These are phyloP conservation scores for Chalcis sispes DNA, from an alignment of 2,888 invertebrate species.

Conservation along the genomic window DNA sequence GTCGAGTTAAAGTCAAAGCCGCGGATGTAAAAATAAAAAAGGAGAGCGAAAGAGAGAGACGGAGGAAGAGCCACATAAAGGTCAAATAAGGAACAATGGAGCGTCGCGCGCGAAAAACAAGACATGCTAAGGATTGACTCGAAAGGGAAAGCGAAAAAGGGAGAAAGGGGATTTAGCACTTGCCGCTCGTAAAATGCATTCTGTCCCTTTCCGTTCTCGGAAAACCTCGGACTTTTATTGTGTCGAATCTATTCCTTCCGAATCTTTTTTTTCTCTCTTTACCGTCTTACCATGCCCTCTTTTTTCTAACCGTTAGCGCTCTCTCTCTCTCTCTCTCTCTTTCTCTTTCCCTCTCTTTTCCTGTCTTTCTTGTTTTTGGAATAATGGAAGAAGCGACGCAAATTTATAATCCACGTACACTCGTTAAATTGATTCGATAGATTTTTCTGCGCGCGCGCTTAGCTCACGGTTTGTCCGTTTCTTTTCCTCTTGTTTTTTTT, in stretches of 20 bases:
- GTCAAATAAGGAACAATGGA: too few species aligned
- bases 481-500: not conserved
- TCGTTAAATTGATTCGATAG: conserved; percentile 75
- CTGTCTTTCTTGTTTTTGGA: conserved; percentile 48
- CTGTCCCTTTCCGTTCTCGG: conserved; percentile 64
- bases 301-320: conserved; percentile 36
- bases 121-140: not conserved
- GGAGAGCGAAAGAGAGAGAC: too few species aligned
- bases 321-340: conserved; percentile 47
- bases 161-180: conserved; percentile 61
- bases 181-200: conserved; percentile 71
- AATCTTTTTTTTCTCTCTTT: conserved; percentile 44
- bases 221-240: conserved; percentile 53
- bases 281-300: conserved; percentile 9
- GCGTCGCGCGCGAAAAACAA: not conserved
- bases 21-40: too few species aligned
- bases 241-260: too few species aligned
- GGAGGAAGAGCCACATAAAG: too few species aligned
- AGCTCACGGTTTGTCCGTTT: conserved; percentile 62
- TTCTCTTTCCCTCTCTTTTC: too few species aligned
- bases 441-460: conserved; percentile 71
- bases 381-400: conserved; percentile 64
- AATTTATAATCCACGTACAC: conserved; percentile 72
- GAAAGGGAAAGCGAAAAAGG: conserved; percentile 52
- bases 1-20: too few species aligned